A percentile compares a stretch with the other conserved stretches of the same genome.
Evolutionary conservation across 2,888 invertebrate species (phyloP).

Genomic region (Adela reaumurella): DNA sequence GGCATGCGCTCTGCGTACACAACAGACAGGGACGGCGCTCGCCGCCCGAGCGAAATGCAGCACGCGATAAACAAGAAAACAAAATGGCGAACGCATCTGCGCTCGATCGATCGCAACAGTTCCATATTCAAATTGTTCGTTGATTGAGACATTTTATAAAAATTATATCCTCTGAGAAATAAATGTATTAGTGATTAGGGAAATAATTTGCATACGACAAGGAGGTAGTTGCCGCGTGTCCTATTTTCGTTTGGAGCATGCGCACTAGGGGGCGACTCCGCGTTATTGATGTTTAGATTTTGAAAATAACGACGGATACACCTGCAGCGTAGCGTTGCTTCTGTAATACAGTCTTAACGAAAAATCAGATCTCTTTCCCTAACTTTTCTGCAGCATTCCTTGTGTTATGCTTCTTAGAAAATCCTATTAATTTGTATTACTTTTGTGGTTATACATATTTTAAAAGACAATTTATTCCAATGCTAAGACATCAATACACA

Average conservation of each 20-base stretch:
- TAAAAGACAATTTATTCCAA: no score
- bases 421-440: no score
- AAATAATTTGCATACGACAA: not conserved
- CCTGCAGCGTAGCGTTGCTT: not conserved
- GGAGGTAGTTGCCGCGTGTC: not conserved
- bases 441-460: no score
- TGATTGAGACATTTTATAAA: not conserved
- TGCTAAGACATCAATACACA: no score
- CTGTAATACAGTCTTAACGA: no score
- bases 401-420: no score
- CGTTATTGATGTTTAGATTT: not conserved
- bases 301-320: not conserved
- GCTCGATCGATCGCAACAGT: not conserved
- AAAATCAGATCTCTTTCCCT: no score
- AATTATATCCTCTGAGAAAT: not conserved
- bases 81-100: not conserved
- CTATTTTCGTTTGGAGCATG: not conserved
- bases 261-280: not conserved
- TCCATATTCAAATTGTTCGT: not conserved
- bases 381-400: no score
- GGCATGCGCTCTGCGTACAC: slow-evolving; percentile 39
- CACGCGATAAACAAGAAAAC: not conserved
- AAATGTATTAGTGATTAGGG: not conserved
- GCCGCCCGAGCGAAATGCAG: slow-evolving; percentile 8
- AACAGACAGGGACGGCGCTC: slow-evolving; percentile 36